phyloP scores from a whole-genome alignment of 2,888 invertebrate genomes.

The Leuctra nigra region DNA sequence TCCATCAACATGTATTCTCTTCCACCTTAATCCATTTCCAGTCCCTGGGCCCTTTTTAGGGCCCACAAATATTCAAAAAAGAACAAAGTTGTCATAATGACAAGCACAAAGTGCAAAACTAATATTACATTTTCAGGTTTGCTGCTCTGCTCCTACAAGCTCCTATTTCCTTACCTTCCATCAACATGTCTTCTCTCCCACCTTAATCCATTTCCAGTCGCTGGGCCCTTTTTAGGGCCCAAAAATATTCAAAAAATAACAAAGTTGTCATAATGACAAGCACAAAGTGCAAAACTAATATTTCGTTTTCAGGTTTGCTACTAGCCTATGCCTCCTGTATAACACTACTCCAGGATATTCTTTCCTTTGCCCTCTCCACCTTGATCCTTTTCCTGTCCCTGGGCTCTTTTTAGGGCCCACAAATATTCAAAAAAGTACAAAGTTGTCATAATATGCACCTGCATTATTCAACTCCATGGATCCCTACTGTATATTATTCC shows the following conservation, averaged over 20 bases:
- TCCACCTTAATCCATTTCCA: background rate
- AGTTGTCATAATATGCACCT: no score
- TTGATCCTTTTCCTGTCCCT: constrained; percentile 7
- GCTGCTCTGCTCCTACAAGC: no score
- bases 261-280: constrained; percentile 7
- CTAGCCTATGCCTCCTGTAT: background rate
- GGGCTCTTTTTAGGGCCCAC: constrained; percentile 26
- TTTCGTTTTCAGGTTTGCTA: background rate
- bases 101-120: constrained; percentile 5
- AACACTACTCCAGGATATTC: no score
- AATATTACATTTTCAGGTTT: background rate
- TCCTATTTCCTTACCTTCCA: background rate
- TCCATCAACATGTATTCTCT: background rate
- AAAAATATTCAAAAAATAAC: constrained; percentile 22
- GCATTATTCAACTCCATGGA: no score
- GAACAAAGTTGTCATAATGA: constrained; percentile 15
- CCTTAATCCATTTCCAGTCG: background rate
- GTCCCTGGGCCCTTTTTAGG: constrained; percentile 24
- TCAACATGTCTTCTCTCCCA: background rate
- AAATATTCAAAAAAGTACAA: constrained; percentile 22
- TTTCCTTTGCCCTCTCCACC: no score
- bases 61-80: constrained; percentile 24
- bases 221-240: constrained; percentile 26
- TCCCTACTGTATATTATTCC: no score
- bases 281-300: background rate